phyloP scores from a whole-genome alignment of 1,140 invertebrate genomes.

The Orius insidiosus region DNA sequence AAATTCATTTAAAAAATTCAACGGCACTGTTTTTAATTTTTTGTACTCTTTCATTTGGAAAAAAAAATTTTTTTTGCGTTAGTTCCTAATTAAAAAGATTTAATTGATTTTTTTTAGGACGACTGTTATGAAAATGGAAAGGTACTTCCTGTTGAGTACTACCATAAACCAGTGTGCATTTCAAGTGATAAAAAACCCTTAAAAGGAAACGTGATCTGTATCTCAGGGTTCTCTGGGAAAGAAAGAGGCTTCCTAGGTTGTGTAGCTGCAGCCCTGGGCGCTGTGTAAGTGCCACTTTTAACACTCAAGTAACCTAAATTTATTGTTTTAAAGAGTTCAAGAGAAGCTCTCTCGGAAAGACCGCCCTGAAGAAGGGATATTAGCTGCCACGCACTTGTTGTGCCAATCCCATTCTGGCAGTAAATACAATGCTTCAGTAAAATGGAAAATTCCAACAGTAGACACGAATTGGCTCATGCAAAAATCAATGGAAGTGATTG shows the following conservation, averaged over 20 bases:
- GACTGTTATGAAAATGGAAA: slow-evolving; percentile 38
- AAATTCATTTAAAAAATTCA: too few relatives aligned
- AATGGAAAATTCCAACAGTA: slow-evolving; percentile 66
- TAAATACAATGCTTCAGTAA: slow-evolving; percentile 67
- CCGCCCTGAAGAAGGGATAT: slow-evolving; percentile 26
- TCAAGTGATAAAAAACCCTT: slow-evolving; percentile 35
- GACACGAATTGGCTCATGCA: slow-evolving; percentile 53
- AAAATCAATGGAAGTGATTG: neutral
- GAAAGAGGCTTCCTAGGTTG: slow-evolving; percentile 53
- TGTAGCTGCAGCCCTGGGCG: slow-evolving; percentile 50
- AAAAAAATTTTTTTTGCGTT: too few relatives aligned
- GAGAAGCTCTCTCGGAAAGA: slow-evolving; percentile 36
- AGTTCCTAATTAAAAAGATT: slow-evolving; percentile 2
- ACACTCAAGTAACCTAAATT: neutral
- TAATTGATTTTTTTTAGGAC: slow-evolving; percentile 24
- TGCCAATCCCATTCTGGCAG: slow-evolving; percentile 44
- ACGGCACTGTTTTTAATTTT: too few relatives aligned
- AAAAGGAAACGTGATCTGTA: slow-evolving; percentile 48
- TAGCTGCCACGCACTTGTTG: slow-evolving; percentile 56
- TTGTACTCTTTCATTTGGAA: too few relatives aligned
- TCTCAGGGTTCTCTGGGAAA: slow-evolving; percentile 51
- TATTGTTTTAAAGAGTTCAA: slow-evolving; percentile 24
- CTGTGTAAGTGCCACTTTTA: slow-evolving; percentile 29
- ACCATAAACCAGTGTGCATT: slow-evolving; percentile 39
- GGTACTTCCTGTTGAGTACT: slow-evolving; percentile 39